phyloP scores from a whole-genome alignment of 2,797 vertebrate species.

The Epinephelus coioides region DNA sequence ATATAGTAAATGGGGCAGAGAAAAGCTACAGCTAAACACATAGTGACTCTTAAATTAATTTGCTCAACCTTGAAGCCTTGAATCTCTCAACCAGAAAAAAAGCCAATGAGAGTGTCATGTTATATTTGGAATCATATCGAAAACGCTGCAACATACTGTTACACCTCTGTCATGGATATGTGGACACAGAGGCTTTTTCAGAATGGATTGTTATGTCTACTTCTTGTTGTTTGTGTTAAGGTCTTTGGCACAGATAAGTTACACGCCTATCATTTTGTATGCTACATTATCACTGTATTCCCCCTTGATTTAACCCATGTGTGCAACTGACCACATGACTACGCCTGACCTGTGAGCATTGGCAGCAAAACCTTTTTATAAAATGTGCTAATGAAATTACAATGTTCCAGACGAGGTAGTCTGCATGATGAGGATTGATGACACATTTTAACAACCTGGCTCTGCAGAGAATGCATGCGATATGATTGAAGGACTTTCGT shows the following conservation, averaged over 20 bases:
- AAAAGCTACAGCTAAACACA: conserved; percentile 64
- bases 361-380: conserved; percentile 7
- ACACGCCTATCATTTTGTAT: not conserved
- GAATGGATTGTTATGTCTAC: conserved; percentile 18
- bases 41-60: conserved; percentile 66
- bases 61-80: conserved; percentile 65
- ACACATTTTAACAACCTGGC: conserved; percentile 43
- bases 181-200: conserved; percentile 7
- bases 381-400: conserved; percentile 48
- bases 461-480: conserved; percentile 15
- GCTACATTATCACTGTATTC: conserved; percentile 1
- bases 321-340: not conserved
- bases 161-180: conserved; percentile 19
- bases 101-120: conserved; percentile 56
- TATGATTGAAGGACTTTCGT: conserved; percentile 31
- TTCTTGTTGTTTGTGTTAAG: conserved; percentile 16
- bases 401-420: conserved; percentile 17
- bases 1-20: conserved; percentile 67
- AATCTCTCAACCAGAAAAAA: conserved; percentile 39
- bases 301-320: not conserved
- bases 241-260: not conserved
- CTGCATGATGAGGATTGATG: conserved; percentile 47
- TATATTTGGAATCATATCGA: conserved; percentile 55
- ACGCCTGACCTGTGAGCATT: conserved; percentile 9
- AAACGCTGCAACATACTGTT: conserved; percentile 38